A percentile compares a stretch with the other conserved stretches of the same genome.
phyloP scores from a whole-genome alignment of 2,113 vertebrate genomes.

The Stegostoma tigrinum region DNA sequence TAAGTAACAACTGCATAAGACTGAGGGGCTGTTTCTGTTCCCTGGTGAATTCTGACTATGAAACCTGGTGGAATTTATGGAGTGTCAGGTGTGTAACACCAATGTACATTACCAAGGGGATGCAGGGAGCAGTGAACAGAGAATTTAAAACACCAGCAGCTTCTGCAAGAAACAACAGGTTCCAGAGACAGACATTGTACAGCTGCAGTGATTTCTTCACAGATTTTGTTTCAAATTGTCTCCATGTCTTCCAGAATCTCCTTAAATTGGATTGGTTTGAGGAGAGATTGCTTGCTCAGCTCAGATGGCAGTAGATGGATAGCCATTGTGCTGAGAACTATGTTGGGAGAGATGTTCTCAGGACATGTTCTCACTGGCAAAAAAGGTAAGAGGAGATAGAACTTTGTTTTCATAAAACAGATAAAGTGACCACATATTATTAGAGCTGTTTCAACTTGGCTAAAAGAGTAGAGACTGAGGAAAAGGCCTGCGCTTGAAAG shows the following conservation, averaged over 20 bases:
- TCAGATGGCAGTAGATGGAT: not conserved
- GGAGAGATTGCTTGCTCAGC: not conserved
- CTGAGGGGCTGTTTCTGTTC: not conserved
- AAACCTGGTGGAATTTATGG: not conserved
- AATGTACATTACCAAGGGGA: not conserved
- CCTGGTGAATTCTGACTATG: not conserved
- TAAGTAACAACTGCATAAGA: not conserved
- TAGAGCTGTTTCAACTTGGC: not conserved
- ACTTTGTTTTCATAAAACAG: not conserved
- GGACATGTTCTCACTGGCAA: not conserved
- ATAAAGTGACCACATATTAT: not conserved
- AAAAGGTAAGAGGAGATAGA: not conserved
- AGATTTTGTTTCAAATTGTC: not conserved
- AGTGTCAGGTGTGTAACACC: not conserved
- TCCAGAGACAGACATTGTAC: not conserved
- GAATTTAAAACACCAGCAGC: not conserved
- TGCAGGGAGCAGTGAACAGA: not conserved
- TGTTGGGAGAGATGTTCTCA: not conserved
- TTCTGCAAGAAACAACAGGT: not conserved
- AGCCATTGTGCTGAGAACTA: not conserved
- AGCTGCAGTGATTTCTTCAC: not conserved
- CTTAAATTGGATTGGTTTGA: not conserved
- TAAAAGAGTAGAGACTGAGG: not conserved
- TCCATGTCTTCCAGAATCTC: not conserved
- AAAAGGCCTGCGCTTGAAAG: not conserved